Evolutionary conservation across 2,888 invertebrate genomes (phyloP).

Genomic region (Blera fallax): DNA sequence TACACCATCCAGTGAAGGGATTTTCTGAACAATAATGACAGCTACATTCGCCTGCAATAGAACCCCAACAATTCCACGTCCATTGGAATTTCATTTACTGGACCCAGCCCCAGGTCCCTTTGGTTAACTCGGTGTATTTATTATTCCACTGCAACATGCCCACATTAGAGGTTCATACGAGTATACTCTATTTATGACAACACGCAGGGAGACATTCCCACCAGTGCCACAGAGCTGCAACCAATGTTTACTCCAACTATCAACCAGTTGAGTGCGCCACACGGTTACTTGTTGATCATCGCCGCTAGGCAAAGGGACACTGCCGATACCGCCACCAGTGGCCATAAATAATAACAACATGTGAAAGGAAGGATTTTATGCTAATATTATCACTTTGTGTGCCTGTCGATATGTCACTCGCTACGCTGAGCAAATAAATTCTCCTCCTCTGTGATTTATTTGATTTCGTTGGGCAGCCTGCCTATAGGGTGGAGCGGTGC

Average conservation of each 20-base stretch:
- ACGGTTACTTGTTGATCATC: constrained; percentile 37
- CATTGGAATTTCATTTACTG: too few species aligned
- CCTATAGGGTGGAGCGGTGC: neutral
- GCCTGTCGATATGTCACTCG: constrained; percentile 79
- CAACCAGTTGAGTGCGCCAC: constrained; percentile 33
- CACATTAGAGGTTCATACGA: neutral
- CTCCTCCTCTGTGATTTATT: constrained; percentile 65
- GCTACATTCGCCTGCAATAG: too few species aligned
- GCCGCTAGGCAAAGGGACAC: constrained; percentile 57
- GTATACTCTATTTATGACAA: neutral
- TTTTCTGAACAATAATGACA: too few species aligned
- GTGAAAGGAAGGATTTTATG: constrained; percentile 78
- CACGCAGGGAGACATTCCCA: neutral
- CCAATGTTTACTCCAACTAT: neutral
- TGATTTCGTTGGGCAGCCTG: constrained; percentile 43
- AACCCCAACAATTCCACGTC: too few species aligned
- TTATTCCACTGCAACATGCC: neutral
- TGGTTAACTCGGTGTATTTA: neutral
- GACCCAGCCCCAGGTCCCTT: too few species aligned
- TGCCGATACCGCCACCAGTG: constrained; percentile 26
- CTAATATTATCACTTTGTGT: constrained; percentile 82
- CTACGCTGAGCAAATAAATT: constrained; percentile 70
- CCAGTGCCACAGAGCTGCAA: neutral
- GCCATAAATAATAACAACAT: constrained; percentile 67
- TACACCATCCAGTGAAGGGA: too few species aligned